Evolutionary conservation across 2,888 invertebrate genomes (phyloP).

Genomic region (Ametastegia equiseti): DNA sequence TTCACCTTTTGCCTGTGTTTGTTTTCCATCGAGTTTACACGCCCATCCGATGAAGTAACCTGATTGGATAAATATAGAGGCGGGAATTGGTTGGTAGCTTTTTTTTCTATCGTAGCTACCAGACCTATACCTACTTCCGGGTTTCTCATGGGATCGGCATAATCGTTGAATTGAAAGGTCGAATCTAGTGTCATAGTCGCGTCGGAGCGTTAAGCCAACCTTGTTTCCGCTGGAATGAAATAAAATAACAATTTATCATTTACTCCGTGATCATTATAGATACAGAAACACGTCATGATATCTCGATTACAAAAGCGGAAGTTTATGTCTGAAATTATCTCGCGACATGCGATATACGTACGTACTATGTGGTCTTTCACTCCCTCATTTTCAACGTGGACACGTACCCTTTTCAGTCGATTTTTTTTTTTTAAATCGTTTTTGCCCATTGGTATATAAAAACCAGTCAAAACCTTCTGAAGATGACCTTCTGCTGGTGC

Average conservation of each 20-base stretch:
- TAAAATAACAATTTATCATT: background rate
- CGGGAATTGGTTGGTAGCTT: background rate
- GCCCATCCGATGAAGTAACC: background rate
- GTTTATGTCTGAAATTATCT: background rate
- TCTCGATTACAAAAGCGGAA: background rate
- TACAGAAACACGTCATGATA: background rate
- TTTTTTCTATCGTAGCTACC: background rate
- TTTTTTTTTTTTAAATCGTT: no score
- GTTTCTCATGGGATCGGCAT: conserved; percentile 25
- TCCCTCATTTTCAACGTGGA: background rate
- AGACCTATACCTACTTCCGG: conserved; percentile 2
- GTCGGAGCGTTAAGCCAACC: conserved; percentile 17
- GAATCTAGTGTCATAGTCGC: conserved; percentile 6
- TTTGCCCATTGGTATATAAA: no score
- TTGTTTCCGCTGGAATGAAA: conserved; percentile 22
- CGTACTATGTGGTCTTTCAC: background rate
- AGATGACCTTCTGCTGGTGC: background rate
- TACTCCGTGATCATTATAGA: background rate
- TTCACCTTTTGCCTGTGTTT: background rate
- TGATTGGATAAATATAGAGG: background rate
- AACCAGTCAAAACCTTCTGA: background rate
- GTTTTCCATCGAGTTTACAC: background rate
- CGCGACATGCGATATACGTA: conserved; percentile 18
- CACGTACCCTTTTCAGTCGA: no score
- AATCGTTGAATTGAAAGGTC: conserved; percentile 20